phyloP scores from a whole-genome alignment of 2,113 vertebrate species.

The Chaetodon trifascialis region DNA sequence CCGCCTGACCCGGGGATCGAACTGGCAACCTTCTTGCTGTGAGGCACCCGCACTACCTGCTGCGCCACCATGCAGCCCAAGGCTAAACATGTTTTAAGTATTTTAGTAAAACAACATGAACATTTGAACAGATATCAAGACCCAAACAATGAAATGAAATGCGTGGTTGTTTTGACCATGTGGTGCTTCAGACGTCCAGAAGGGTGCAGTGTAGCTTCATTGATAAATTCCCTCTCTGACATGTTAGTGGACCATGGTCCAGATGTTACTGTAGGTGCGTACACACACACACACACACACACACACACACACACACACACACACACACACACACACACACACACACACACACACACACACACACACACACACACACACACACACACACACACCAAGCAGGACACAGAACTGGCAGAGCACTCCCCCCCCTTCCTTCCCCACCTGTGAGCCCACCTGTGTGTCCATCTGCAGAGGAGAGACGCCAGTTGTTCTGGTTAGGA shows the following conservation, averaged over 20 bases:
- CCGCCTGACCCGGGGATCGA: too few species aligned
- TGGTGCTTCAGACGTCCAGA: conserved; percentile 60
- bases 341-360: conserved; percentile 59
- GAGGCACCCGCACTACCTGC: too few species aligned
- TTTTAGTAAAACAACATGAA: too few species aligned
- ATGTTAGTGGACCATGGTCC: conserved; percentile 69
- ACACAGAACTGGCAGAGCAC: conserved; percentile 83
- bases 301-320: conserved; percentile 58
- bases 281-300: conserved; percentile 37
- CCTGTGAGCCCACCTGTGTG: conserved; percentile 86
- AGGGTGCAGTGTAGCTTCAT: conserved; percentile 83
- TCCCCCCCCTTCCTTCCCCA: conserved; percentile 68
- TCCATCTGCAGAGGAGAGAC: conserved; percentile 83
- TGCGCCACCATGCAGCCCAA: too few species aligned
- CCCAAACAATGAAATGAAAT: not conserved
- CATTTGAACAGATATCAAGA: not conserved
- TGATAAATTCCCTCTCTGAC: conserved; percentile 42
- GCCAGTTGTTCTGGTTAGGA: conserved; percentile 84
- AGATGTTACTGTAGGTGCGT: conserved; percentile 74
- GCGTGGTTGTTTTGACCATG: conserved; percentile 17
- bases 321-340: conserved; percentile 39
- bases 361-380: conserved; percentile 36
- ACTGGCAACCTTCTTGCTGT: too few species aligned
- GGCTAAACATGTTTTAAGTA: too few species aligned
- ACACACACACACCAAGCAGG: conserved; percentile 68